Conservation (phyloP, 2,888 invertebrate species). For the Malacosoma neustria region DNA sequence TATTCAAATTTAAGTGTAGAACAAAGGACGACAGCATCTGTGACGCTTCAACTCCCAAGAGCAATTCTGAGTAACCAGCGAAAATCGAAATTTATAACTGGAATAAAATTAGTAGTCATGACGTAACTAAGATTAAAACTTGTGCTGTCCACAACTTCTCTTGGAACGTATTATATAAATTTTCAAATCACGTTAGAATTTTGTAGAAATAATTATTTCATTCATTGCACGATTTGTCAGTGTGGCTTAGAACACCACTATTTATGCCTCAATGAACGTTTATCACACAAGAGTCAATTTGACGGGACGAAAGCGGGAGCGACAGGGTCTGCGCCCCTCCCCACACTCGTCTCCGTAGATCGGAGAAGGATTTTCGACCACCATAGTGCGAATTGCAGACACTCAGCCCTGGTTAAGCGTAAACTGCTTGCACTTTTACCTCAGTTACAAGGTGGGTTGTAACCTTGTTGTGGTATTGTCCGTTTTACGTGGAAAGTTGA, state of each 20-base stretch:
- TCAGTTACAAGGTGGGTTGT: no score
- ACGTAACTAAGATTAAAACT: conserved; percentile 9
- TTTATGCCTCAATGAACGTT: no score
- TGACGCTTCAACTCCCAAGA: neutral
- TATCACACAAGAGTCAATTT: no score
- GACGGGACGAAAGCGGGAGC: no score
- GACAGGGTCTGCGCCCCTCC: no score
- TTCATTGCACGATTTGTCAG: neutral
- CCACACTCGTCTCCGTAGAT: no score
- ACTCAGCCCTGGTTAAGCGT: no score
- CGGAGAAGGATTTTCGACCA: no score
- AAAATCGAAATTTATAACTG: conserved; percentile 1
- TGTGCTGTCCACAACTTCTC: conserved; percentile 9
- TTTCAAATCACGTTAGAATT: neutral
- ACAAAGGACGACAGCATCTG: neutral
- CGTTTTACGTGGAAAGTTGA: no score
- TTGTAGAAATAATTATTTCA: neutral
- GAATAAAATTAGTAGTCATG: conserved; percentile 14
- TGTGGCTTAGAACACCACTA: neutral
- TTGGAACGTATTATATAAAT: conserved; percentile 9
- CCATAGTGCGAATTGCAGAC: no score
- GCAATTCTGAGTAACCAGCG: neutral
- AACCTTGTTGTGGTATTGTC: no score
- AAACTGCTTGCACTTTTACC: no score
- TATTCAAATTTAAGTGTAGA: neutral